Conservation (phyloP, 92 coral and sea anemone species). For the Blastomussa wellsi region DNA sequence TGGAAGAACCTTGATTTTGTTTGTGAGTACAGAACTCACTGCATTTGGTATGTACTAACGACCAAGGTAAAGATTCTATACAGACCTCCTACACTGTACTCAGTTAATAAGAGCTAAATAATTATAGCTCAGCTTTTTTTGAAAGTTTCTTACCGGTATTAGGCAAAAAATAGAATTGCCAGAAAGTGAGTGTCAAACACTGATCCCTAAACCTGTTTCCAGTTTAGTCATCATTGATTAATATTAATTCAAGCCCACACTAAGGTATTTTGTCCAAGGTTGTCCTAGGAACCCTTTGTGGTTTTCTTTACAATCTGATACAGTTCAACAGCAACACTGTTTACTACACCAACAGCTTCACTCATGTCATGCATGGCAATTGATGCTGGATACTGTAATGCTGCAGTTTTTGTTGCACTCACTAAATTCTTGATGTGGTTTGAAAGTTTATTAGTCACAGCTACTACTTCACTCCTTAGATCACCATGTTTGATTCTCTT, state of each 20-base stretch:
- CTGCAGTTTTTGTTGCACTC: slow-evolving; percentile 83
- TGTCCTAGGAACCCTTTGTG: slow-evolving; percentile 15
- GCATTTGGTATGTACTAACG: too few relatives aligned
- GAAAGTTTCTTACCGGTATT: too few relatives aligned
- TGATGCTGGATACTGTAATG: slow-evolving; percentile 86
- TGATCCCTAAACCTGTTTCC: too few relatives aligned
- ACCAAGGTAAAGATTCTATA: too few relatives aligned
- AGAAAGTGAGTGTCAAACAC: too few relatives aligned
- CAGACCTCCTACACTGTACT: too few relatives aligned
- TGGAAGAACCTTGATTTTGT: too few relatives aligned
- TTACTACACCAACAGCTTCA: slow-evolving; percentile 75
- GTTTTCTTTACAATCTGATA: slow-evolving; percentile 72
- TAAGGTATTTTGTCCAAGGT: not conserved
- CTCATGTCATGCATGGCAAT: slow-evolving; percentile 85
- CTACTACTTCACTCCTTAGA: slow-evolving; percentile 58
- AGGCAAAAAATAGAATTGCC: too few relatives aligned
- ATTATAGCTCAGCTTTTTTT: too few relatives aligned
- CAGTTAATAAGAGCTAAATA: too few relatives aligned
- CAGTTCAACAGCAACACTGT: slow-evolving; percentile 83
- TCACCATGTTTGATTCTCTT: slow-evolving; percentile 66
- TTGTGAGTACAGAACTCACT: too few relatives aligned
- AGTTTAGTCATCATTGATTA: not conserved
- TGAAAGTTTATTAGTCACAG: slow-evolving; percentile 76
- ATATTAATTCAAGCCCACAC: not conserved
- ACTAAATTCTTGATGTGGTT: slow-evolving; percentile 78